Base-by-base conservation (phyloP, 2,888 invertebrate genomes). In the Operophtera brumata region DNA sequence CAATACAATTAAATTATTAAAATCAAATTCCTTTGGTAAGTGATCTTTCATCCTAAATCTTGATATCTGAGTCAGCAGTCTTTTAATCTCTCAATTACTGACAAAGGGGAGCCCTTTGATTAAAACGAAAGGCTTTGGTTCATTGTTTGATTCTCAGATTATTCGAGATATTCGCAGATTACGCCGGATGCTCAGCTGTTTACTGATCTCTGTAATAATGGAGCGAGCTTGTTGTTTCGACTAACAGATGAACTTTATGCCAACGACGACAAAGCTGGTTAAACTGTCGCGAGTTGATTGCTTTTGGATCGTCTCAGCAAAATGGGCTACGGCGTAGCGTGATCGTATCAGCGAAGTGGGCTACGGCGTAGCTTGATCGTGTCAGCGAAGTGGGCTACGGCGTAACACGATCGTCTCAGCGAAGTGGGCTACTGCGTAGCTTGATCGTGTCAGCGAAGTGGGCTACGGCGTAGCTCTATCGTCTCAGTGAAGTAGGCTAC, bases 71-170 rank as follows among this genome's bases (percentile, higher is more conserved):
- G 11, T 45, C 51, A 51, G 35, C 39, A 37, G 8, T 55, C 59
- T 56, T 50, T 65, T 66, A 66, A 67, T 62, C 62, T 61, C 61
- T 68, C 69, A 73, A 70, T 76, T 71, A 66, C 72, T 67, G 68
- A 71, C 71, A 75, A 75, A 69, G 66, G 70, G 54, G 51, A 39
- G 54, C 56, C 63, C 60, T 61, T 67, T 73, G 71, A 75, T 74
- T 73, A 72, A 73, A 73, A 71, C 66, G 65, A 62, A 66, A 62
- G 64, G 66, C 70, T 69, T 70, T 53, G 47, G 42, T 32, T 52
- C 37, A 63, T 55, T 68, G 71, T 73, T 72, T 71, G 71, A 70
- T 71, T 67, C 61, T 57, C 30, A 69, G 71, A 73, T 71, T 67
- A 45, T 49, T 37, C 41, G 6, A 47, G 46, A 52, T 51, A 30